A percentile compares a stretch with the other conserved stretches of the same genome.
Conservation (phyloP, 2,797 vertebrate species). For the Erethizon dorsatum region DNA sequence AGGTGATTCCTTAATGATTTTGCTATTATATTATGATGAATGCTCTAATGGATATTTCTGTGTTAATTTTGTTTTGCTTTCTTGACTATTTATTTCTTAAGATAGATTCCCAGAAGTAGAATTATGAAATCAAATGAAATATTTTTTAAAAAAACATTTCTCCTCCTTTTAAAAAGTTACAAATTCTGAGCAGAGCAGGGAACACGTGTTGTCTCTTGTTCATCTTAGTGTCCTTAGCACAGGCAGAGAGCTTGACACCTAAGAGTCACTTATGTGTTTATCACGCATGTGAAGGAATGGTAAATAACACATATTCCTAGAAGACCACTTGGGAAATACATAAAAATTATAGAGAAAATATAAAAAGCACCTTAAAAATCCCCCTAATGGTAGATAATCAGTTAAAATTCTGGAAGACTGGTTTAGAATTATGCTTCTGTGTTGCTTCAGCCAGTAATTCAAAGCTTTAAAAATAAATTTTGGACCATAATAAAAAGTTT, state of each 20-base stretch:
- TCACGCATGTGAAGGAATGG: slow-evolving; percentile 7
- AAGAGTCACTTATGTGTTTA: neutral
- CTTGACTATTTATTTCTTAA: slow-evolving; percentile 27
- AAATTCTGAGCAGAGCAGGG: neutral
- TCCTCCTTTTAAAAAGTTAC: slow-evolving; percentile 55
- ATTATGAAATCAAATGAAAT: slow-evolving; percentile 52
- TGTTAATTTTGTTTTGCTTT: slow-evolving; percentile 63
- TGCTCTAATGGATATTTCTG: slow-evolving; percentile 35
- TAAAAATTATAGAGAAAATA: neutral
- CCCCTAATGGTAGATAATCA: neutral
- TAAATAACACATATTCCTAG: neutral
- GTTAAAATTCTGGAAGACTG: neutral
- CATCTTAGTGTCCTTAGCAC: neutral
- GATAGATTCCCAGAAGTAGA: slow-evolving; percentile 30
- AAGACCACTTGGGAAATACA: slow-evolving; percentile 28
- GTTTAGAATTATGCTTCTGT: neutral
- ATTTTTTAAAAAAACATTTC: neutral
- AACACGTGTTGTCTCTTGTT: neutral
- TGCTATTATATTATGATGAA: slow-evolving; percentile 19
- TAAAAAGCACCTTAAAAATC: neutral
- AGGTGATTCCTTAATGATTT: neutral
- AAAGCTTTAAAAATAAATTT: neutral
- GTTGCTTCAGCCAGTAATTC: neutral
- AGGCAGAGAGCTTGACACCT: neutral
- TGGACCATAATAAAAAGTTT: slow-evolving; percentile 18